Base-by-base conservation (phyloP, 2,888 invertebrate species). In the Hemaris fuciformis region DNA sequence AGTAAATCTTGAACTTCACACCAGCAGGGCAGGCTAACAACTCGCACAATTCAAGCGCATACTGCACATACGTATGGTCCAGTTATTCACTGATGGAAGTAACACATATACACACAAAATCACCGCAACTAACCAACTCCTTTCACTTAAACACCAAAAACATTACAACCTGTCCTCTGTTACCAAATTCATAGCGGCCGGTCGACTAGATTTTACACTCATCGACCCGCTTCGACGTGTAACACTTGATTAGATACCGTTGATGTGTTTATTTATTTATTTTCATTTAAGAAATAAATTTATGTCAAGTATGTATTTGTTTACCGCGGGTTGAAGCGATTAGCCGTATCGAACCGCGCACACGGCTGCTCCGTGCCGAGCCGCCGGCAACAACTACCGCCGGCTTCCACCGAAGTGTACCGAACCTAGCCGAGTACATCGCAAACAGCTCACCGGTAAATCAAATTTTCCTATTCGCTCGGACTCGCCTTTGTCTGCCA, bases 91-190 rank as follows among this genome's bases (percentile, higher is more conserved):
- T 69, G 68, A 79, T 75, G 73, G 69, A 75, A 68, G 67, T 73
- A 77, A 74, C 78, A 86, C 83, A 84, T 78, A 83, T 82, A 81
- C 76, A 78, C 77, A 79, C 80, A 75, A 75, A 79, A 77, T 70
- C 73, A 75, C 73, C 72, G 80, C 77, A 77, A 72, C 76, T 75
- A 78, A 77, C 74, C 71, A 77, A 73, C 81, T 80, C 86, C 90
- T 91, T 90, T 91, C 91, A 90, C 90, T 87, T 78, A 82, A 80
- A 83, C 81, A 81, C 81, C 75, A 80, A 78, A 80, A 76, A 77
- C 80, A 79, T 75, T 76, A 72, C 76, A 80, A 82, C 79, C 77
- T 79, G 77, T 74, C 79, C 75, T 77, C 78, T 77, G 71, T 82
- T 79, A 77, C 75, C 70, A 77, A 85, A 87, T 82, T 87, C 89